Evolutionary conservation across 2,113 vertebrate species (phyloP), one percentile per base, ranked within the genome.

Genomic region (Rhinolophus ferrumequinum): DNA sequence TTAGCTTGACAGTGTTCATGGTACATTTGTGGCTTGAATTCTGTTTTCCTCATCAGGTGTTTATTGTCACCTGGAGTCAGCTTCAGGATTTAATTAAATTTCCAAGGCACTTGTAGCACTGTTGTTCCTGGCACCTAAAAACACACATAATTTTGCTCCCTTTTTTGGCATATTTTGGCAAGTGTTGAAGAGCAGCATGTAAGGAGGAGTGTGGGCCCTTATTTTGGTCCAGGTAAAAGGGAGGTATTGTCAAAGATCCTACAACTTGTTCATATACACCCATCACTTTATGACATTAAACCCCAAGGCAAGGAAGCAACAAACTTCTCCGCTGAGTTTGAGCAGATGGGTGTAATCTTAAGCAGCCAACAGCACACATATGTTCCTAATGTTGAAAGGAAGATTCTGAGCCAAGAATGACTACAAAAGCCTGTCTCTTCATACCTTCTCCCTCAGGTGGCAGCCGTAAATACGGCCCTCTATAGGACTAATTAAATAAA

Each of bases 321-420:
- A 93, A 95, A 80, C 96, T 97, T 97, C 91, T 96, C 94, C 80
- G 82, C 88, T 97, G 96, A 97, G 41, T 97, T 96, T 96, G 96
- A 98, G 97, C 98, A 98, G 97, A 98, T 98, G 97, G 96, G 84
- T 85, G 87, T 92, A 94, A 97, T 92, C 96, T 92, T 97, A 96
- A 98, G 94, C 96, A 98, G 98, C 98, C 97, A 98, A 97, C 86
- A 85, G 82, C 73, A 95, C 95, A 93, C 98, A 98, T 98, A 98
- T 98, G 97, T 96, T 98, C 90, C 91, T 98, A 96, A 98, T 91
- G 88, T 64, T 88, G 90, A 96, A 94, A 93, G 91, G 16, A 67
- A 26, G 84, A 91, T 93, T 83, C 97, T 90, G 88, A 96, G 97
- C 97, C 98, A 98, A 97, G 95, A 97, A 94, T 95, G 90, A 83